Evolutionary conservation across 2,888 invertebrate species (phyloP).

Genomic region (Drosophila anomalata): DNA sequence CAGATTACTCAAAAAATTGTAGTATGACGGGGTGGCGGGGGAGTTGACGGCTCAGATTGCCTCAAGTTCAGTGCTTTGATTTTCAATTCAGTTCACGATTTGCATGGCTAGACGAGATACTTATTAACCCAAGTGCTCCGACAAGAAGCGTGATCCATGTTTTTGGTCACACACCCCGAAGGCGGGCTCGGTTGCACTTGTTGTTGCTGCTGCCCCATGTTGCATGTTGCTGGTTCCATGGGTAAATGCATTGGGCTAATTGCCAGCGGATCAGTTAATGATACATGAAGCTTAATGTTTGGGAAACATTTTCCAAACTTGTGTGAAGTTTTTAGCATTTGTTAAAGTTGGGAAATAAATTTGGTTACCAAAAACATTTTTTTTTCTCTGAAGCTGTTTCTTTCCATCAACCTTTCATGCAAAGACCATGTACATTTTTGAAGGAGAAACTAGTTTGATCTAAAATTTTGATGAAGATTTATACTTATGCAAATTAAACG

Average conservation of each 20-base stretch:
- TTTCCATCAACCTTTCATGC: background rate
- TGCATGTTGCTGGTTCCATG: slow-evolving; percentile 35
- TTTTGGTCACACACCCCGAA: slow-evolving; percentile 52
- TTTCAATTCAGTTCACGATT: slow-evolving; percentile 51
- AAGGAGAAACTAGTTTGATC: no score
- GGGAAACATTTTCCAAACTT: slow-evolving; percentile 1
- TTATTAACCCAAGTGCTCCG: slow-evolving; percentile 52
- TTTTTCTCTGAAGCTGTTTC: background rate
- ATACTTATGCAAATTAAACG: background rate
- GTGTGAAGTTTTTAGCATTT: background rate
- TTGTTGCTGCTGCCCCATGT: slow-evolving; percentile 21
- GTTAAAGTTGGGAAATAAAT: background rate
- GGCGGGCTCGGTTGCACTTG: slow-evolving; percentile 37
- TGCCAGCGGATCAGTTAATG: slow-evolving; percentile 23
- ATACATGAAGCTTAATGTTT: slow-evolving; percentile 11
- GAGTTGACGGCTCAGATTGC: slow-evolving; percentile 30
- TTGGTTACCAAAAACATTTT: background rate
- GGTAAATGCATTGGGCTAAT: slow-evolving; percentile 28
- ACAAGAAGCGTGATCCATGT: slow-evolving; percentile 51
- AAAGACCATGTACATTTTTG: no score
- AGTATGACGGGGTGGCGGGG: background rate
- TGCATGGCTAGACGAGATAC: slow-evolving; percentile 53
- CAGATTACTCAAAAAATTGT: slow-evolving; percentile 5
- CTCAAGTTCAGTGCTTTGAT: slow-evolving; percentile 50
- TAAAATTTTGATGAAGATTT: no score